phyloP scores from a whole-genome alignment of 2,888 invertebrate genomes.

The Pantelozetes paolii region DNA sequence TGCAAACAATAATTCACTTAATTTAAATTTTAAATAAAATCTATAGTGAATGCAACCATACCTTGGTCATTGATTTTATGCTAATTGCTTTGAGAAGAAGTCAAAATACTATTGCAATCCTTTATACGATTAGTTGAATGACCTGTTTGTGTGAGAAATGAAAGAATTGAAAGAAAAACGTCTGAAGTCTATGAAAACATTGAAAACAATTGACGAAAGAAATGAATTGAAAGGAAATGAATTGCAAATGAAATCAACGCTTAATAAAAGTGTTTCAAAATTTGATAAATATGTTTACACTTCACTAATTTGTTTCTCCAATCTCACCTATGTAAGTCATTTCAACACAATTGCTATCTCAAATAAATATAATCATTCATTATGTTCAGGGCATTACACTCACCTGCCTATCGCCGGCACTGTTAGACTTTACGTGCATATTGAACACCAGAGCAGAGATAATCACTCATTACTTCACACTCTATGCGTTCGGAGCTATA shows the following conservation, averaged over 20 bases:
- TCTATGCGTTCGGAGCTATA: conserved; percentile 14
- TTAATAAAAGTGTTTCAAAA: background rate
- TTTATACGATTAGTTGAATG: too few species aligned
- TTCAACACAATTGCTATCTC: too few species aligned
- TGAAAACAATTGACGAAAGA: background rate
- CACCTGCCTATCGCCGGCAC: conserved; percentile 21
- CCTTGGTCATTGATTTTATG: too few species aligned
- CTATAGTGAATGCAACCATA: too few species aligned
- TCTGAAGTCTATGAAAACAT: background rate
- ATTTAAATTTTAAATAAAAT: too few species aligned
- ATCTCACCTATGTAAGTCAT: conserved; percentile 16
- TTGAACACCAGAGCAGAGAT: background rate
- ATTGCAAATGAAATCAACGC: too few species aligned
- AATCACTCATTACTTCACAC: conserved; percentile 14
- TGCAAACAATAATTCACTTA: too few species aligned
- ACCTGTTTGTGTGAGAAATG: background rate
- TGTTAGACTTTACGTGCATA: background rate
- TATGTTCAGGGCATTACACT: background rate
- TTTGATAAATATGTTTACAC: conserved; percentile 34
- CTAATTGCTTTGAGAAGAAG: too few species aligned
- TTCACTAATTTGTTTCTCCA: background rate
- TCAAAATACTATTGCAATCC: too few species aligned
- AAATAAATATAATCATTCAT: background rate
- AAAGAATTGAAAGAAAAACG: background rate
- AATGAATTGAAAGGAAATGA: background rate